Percentiles rank a stretch among this genome's conserved stretches.
Conservation (phyloP, 2,113 vertebrate species). For the Rissa tridactyla region DNA sequence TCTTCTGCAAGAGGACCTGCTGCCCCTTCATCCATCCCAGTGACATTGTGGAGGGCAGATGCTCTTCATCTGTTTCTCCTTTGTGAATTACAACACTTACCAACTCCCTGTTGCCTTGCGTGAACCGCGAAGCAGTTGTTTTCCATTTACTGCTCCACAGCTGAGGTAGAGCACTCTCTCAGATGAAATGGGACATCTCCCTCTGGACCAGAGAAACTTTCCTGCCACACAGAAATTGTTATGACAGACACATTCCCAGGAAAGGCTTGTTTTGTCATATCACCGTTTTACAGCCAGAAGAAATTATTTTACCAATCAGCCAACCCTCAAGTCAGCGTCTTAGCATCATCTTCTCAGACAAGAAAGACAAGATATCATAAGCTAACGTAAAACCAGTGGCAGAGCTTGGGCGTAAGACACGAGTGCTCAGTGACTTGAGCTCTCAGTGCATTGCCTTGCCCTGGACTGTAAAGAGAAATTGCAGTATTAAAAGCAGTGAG, state of each 20-base stretch:
- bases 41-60: background rate
- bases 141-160: background rate
- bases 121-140: background rate
- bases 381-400: background rate
- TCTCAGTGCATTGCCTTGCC: background rate
- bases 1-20: background rate
- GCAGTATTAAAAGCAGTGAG: background rate
- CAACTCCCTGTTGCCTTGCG: background rate
- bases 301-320: background rate
- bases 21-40: background rate
- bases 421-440: background rate
- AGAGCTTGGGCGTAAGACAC: background rate
- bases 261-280: slow-evolving; percentile 1
- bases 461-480: background rate
- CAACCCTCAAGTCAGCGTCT: background rate
- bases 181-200: slow-evolving; percentile 1
- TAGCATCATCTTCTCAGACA: background rate
- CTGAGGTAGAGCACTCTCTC: background rate
- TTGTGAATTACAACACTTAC: background rate
- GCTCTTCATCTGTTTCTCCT: background rate
- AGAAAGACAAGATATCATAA: background rate
- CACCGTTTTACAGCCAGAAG: background rate
- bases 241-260: background rate
- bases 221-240: background rate
- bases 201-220: background rate